phyloP scores from a whole-genome alignment of 2,888 invertebrate species.

The Podotricha telesiphe region DNA sequence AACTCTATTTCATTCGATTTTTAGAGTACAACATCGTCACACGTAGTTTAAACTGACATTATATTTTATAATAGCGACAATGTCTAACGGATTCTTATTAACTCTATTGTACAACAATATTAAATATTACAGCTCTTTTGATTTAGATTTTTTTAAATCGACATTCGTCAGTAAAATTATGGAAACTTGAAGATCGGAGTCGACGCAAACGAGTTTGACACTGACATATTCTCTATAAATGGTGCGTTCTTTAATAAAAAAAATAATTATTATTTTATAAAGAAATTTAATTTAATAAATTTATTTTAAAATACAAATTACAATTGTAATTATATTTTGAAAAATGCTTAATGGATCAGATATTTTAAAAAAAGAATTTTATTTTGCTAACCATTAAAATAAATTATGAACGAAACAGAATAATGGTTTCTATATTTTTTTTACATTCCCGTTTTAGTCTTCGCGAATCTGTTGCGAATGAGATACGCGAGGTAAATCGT shows the following conservation, averaged over 20 bases:
- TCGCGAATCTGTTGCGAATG: background rate
- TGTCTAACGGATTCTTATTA: background rate
- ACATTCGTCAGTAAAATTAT: slow-evolving; percentile 9
- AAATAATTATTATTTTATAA: background rate
- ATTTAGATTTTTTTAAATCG: slow-evolving; percentile 13
- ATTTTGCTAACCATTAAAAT: background rate
- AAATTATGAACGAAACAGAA: slow-evolving; percentile 15
- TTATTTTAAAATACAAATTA: no score
- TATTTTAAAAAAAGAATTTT: background rate
- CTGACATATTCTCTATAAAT: slow-evolving; percentile 30
- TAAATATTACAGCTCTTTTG: slow-evolving; percentile 2
- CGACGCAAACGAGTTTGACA: slow-evolving; percentile 43
- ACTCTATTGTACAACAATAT: slow-evolving; percentile 10
- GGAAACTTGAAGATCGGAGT: slow-evolving; percentile 34
- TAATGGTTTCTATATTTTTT: slow-evolving; percentile 1
- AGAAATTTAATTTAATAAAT: background rate
- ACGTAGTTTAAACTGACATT: background rate
- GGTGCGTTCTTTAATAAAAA: slow-evolving; percentile 21
- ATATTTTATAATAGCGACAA: background rate
- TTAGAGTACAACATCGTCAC: slow-evolving; percentile 31
- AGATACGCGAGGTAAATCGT: background rate
- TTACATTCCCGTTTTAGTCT: background rate
- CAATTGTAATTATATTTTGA: no score
- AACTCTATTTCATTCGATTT: slow-evolving; percentile 36
- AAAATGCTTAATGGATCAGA: no score